These are phyloP conservation scores for Periplaneta americana DNA, from an alignment of 1,140 invertebrate genomes.

Conservation along the genomic window DNA sequence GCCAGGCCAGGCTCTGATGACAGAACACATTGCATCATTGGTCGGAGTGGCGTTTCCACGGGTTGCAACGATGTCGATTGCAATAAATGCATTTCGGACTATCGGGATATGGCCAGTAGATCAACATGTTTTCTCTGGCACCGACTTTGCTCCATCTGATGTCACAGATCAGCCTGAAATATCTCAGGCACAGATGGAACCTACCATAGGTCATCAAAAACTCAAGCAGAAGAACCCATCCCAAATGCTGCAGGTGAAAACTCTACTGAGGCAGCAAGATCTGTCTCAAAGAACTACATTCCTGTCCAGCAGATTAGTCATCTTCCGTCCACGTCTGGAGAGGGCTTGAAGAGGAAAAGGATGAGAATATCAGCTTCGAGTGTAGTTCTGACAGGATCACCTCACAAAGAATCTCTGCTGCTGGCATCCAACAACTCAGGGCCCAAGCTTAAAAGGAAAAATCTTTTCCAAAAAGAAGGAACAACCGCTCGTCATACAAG, in stretches of 20 bases:
- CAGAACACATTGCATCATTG: constrained; percentile 25
- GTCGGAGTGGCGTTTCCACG: no score
- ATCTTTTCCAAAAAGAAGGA: background rate
- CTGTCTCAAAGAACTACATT: background rate
- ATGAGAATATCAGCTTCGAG: background rate
- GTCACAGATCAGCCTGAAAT: constrained; percentile 5
- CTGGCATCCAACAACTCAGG: background rate
- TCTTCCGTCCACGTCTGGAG: background rate
- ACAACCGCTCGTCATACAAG: background rate
- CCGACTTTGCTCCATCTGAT: constrained; percentile 20
- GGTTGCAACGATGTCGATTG: constrained; percentile 32
- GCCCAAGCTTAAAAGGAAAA: background rate
- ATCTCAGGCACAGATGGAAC: background rate
- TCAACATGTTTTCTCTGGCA: constrained; percentile 31
- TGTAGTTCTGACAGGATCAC: background rate
- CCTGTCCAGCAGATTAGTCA: background rate
- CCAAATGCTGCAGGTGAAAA: background rate
- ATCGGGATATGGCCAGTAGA: constrained; percentile 35
- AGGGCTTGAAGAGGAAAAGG: background rate
- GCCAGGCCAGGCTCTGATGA: constrained; percentile 21
- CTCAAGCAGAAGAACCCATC: background rate
- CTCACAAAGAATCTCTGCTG: background rate
- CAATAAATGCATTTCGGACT: constrained; percentile 33
- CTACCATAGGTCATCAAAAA: background rate
- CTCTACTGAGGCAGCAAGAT: background rate